Base-by-base conservation (phyloP, 2,113 vertebrate species). In the Coregonus clupeaformis region DNA sequence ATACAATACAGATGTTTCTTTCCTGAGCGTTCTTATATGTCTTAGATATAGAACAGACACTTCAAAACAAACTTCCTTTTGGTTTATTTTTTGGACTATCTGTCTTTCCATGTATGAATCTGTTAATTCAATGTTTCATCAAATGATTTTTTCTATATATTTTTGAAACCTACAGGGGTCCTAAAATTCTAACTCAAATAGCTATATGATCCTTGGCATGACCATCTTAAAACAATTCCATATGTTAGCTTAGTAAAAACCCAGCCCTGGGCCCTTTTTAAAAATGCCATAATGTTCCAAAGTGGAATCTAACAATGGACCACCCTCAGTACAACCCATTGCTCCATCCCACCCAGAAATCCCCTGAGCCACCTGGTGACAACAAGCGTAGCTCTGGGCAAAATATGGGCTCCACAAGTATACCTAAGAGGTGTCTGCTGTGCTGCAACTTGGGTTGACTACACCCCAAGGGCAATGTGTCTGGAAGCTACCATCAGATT, bases 341-440 rank as follows among this genome's bases (percentile, higher is more conserved):
- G 71, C 84, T 72, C 9, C 75, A 75, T 79, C 79, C 80, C 69
- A 16, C 22, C 65, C 72, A 87, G 80, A 52, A 9, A 52, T 52
- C 73, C 73, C 69, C 78, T 82, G 71, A 67, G 69, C 84, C 87
- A 87, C 82, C 82, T 84, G 86, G 81, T 13, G 68, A 75, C 57
- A 79, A 68, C 73, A 80, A 76, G 59, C 69, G 76, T 71, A 57
- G 78, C 88, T 83, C 12, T 42, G n/a, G 85, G 88, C 77, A 18
- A 69, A 59, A 80, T 77, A 76, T 79, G 22, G 80, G 82, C 71
- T 52, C 29, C 20, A 57, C 49, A 52, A 52, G 5, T 42, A 66
- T 27, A 66, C 65, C 62, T 30, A 80, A 52, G 13, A 52, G 49
- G 22, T 25, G 36, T 42, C 36, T 12, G 36, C 36, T 71, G 72